phyloP scores from a whole-genome alignment of 2,797 vertebrate species.

The Halcyon smyrnensis region DNA sequence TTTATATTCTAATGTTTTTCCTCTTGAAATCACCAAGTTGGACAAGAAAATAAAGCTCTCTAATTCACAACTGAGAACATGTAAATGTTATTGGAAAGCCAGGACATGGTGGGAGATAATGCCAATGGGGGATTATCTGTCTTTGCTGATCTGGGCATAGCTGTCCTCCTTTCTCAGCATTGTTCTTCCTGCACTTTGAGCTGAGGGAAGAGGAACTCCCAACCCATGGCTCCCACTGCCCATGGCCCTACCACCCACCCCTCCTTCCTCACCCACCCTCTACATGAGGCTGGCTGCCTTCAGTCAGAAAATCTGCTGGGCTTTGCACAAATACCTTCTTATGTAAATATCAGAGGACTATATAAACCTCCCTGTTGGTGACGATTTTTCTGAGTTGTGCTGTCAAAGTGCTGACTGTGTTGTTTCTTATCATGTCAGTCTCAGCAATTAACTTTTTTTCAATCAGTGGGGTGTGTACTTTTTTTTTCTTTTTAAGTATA shows the following conservation, averaged over 20 bases:
- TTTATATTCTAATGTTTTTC: constrained; percentile 1
- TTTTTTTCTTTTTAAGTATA: background rate
- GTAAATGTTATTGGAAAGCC: background rate
- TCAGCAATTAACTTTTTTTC: constrained; percentile 61
- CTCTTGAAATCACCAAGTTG: background rate
- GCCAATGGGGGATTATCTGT: background rate
- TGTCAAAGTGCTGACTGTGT: constrained; percentile 51
- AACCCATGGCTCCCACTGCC: background rate
- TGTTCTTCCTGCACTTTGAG: constrained; percentile 59
- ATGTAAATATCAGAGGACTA: constrained; percentile 58
- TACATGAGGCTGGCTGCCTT: background rate
- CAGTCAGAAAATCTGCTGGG: constrained; percentile 49
- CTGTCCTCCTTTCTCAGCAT: constrained; percentile 67
- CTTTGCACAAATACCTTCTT: constrained; percentile 58
- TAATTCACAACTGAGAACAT: background rate
- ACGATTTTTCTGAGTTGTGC: background rate
- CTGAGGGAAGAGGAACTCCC: constrained; percentile 70
- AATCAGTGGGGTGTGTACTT: constrained; percentile 1
- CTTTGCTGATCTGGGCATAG: constrained; percentile 59
- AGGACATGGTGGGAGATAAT: background rate
- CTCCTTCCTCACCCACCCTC: constrained; percentile 63
- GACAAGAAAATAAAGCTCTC: background rate
- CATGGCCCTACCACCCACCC: background rate
- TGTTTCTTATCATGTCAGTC: constrained; percentile 54
- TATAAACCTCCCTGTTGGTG: constrained; percentile 22